Conservation (phyloP, 2,797 vertebrate species). For the Mastacembelus armatus region DNA sequence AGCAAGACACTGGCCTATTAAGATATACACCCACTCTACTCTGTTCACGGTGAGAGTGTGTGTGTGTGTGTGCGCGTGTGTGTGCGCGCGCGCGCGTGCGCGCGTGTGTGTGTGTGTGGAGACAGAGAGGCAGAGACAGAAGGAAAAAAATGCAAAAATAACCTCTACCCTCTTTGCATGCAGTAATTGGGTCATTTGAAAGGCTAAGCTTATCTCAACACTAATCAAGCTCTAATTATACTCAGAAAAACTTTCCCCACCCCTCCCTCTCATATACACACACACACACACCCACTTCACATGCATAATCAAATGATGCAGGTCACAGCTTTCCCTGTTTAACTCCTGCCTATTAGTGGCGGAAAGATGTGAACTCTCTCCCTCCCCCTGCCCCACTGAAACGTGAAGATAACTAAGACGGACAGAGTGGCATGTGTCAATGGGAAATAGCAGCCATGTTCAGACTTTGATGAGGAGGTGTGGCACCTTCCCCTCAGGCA, state of each 20-base stretch:
- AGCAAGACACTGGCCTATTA: constrained; percentile 56
- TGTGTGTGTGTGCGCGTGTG: not conserved
- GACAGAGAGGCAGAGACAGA: constrained; percentile 16
- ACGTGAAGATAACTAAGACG: constrained; percentile 25
- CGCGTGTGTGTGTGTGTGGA: not conserved
- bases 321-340: constrained; percentile 65
- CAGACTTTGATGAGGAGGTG: constrained; percentile 25
- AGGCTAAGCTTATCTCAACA: constrained; percentile 80
- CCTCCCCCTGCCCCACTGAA: constrained; percentile 11
- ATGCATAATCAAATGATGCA: constrained; percentile 72
- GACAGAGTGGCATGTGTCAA: constrained; percentile 46
- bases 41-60: constrained; percentile 3
- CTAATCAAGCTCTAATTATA: constrained; percentile 80
- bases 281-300: constrained; percentile 30
- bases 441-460: constrained; percentile 29
- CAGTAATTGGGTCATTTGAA: constrained; percentile 82
- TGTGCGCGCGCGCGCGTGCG: constrained; percentile 17
- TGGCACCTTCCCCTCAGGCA: constrained; percentile 32
- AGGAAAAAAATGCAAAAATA: constrained; percentile 66
- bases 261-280: constrained; percentile 34
- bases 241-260: constrained; percentile 69
- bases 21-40: constrained; percentile 40
- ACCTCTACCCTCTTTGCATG: constrained; percentile 74
- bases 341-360: constrained; percentile 62
- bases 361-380: constrained; percentile 36